These are phyloP conservation scores for Strigamia crassipes DNA, from an alignment of 2,888 invertebrate genomes.

Conservation along the genomic window DNA sequence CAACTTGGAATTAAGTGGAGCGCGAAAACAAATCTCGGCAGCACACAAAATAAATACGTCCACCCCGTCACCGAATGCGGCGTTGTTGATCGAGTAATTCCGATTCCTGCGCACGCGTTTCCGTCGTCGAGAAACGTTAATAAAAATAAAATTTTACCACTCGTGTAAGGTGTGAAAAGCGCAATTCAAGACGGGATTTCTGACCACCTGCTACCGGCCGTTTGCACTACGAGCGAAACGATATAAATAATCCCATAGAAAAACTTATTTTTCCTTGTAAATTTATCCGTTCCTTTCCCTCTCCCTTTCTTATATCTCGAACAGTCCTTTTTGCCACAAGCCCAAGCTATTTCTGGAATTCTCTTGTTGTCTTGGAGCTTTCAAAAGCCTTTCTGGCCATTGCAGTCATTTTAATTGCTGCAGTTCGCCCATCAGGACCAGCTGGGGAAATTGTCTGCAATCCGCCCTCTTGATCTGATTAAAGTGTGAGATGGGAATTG, in stretches of 20 bases:
- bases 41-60: constrained; percentile 29
- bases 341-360: constrained; percentile 12
- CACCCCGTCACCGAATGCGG: constrained; percentile 5
- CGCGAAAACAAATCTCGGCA: constrained; percentile 7
- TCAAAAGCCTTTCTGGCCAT: constrained; percentile 27
- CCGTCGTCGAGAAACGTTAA: constrained; percentile 32
- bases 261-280: constrained; percentile 38
- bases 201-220: constrained; percentile 40
- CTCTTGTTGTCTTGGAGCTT: constrained; percentile 27
- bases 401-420: constrained; percentile 39
- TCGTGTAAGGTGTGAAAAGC: constrained; percentile 39
- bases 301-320: background rate
- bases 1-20: constrained; percentile 12
- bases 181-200: constrained; percentile 38
- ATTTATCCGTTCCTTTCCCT: background rate
- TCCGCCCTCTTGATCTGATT: constrained; percentile 42
- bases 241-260: constrained; percentile 33
- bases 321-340: background rate
- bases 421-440: constrained; percentile 37
- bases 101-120: background rate
- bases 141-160: constrained; percentile 35
- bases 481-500: constrained; percentile 40
- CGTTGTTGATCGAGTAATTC: constrained; percentile 33
- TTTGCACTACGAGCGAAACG: constrained; percentile 19
- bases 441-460: constrained; percentile 42